Evolutionary conservation across 2,888 invertebrate genomes (phyloP).

Genomic region (Sylvicola cinctus): DNA sequence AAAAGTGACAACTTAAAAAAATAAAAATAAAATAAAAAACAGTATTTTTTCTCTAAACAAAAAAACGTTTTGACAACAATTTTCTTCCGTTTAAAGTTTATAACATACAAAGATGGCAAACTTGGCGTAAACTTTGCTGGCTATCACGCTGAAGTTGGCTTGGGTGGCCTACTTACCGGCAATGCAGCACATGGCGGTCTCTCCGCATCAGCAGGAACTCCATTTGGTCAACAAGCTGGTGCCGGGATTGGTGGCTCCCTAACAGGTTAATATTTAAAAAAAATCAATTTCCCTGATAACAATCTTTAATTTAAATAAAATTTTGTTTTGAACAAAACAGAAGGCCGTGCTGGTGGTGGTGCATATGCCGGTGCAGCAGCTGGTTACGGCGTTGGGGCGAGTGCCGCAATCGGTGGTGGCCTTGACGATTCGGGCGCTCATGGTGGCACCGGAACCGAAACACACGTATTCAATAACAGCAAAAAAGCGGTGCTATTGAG

Average conservation of each 20-base stretch:
- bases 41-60: too few relatives aligned
- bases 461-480: too few relatives aligned
- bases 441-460: constrained; percentile 19
- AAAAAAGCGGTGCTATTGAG: too few relatives aligned
- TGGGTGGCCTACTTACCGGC: constrained; percentile 39
- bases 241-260: constrained; percentile 43
- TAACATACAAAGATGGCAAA: constrained; percentile 45
- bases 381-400: constrained; percentile 18
- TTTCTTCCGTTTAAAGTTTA: constrained; percentile 27
- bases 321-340: too few relatives aligned
- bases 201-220: constrained; percentile 51
- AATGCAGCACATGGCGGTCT: constrained; percentile 38
- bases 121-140: constrained; percentile 54
- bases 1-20: too few relatives aligned
- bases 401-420: constrained; percentile 19
- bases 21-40: too few relatives aligned
- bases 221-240: constrained; percentile 40
- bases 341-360: constrained; percentile 20
- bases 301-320: too few relatives aligned
- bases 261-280: constrained; percentile 14
- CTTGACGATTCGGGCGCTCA: constrained; percentile 15
- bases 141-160: constrained; percentile 49
- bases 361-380: constrained; percentile 26
- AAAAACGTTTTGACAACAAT: too few relatives aligned
- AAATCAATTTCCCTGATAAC: too few relatives aligned